Base-by-base conservation (phyloP, 2,113 vertebrate genomes). In the Trichomycterus rosablanca region DNA sequence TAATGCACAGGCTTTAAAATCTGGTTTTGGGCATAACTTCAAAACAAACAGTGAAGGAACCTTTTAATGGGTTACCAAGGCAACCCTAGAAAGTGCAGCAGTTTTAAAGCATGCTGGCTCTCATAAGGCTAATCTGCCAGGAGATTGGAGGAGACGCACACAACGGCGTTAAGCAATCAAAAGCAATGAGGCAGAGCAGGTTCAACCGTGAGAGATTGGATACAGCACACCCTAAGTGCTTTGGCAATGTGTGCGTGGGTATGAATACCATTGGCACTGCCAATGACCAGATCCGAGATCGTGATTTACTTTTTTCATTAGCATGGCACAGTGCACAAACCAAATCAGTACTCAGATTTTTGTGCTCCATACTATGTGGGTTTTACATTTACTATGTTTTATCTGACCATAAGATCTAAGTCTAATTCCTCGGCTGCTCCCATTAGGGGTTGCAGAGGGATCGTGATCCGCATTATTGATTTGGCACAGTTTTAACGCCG, bases 1-100 rank as follows among this genome's bases (percentile, higher is more conserved):
- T n/a, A n/a, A n/a, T n/a, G n/a, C n/a, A n/a, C n/a, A n/a, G n/a
- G n/a, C n/a, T n/a, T n/a, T n/a, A n/a, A n/a, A n/a, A n/a, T n/a
- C n/a, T n/a, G 59, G 52, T 63, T 32, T 49, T 49, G 66, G 67
- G 37, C 37, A 60, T 32, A 53, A 57, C 19, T 68, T 48, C 53
- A 32, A 52, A 53, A 50, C 48, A 30, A 61, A 16, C 58, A 40
- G 5, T 5, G 37, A 59, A 50, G 55, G 57, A 65, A 45, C 58
- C 50, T 63, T 66, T 66, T 54, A 49, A 71, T 72, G 66, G 51
- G 75, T 77, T 77, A 58, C 72, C 75, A 72, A 74, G 75, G 75
- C 75, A 77, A 77, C 75, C 60, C 26, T 32, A 51, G 66, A 67
- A 74, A 55, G 49, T 54, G 63, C 63, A 65, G 62, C 66, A 72